These are phyloP conservation scores for Peucedramus taeniatus DNA, from an alignment of 2,113 vertebrate genomes.

Conservation along the genomic window DNA sequence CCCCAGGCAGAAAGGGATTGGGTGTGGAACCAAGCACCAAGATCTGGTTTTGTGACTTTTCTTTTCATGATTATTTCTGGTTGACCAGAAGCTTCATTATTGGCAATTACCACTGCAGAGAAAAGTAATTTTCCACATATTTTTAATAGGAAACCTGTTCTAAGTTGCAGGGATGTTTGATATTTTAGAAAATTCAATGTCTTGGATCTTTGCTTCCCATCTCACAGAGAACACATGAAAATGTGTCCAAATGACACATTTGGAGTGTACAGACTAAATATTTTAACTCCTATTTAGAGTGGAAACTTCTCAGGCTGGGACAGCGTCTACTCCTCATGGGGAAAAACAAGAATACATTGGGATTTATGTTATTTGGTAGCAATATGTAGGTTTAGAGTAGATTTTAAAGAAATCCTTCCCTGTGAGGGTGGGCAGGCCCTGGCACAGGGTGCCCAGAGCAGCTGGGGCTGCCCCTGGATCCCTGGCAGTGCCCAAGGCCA, in stretches of 20 bases:
- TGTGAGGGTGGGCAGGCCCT: accelerated
- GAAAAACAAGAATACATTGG: not conserved
- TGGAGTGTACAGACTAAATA: not conserved
- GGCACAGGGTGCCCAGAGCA: not conserved
- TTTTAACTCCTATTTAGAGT: not conserved
- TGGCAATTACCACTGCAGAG: not conserved
- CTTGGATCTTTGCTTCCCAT: not conserved
- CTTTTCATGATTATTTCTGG: not conserved
- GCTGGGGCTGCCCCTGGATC: not conserved
- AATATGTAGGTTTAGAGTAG: not conserved
- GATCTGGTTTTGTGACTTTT: not conserved
- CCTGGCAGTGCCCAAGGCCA: not conserved
- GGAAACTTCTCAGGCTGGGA: not conserved
- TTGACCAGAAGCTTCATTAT: not conserved
- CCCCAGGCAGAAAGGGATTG: not conserved
- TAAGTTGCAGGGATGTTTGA: not conserved
- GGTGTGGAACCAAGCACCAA: not conserved
- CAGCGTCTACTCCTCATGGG: not conserved
- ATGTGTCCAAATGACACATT: not conserved
- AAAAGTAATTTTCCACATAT: not conserved
- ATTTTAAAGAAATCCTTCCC: not conserved
- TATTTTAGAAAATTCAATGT: not conserved
- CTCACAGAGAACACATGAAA: too few relatives aligned
- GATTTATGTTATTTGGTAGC: not conserved
- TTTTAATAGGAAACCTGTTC: not conserved